Evolutionary conservation across 2,888 invertebrate genomes (phyloP).

Genomic region (Chironomus tentans): DNA sequence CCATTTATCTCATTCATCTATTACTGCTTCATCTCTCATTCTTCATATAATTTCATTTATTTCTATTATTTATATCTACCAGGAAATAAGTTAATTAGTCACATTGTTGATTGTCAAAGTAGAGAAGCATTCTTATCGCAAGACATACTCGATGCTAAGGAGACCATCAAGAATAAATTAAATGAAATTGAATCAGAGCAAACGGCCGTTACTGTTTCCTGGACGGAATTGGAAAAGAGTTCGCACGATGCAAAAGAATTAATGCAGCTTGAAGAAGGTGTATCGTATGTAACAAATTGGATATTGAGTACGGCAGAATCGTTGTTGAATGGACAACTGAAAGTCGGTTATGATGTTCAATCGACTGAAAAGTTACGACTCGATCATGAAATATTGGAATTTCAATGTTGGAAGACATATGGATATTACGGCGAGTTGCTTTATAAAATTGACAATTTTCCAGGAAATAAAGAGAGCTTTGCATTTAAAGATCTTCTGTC

Average conservation of each 20-base stretch:
- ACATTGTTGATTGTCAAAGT: conserved; percentile 25
- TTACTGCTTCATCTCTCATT: not conserved
- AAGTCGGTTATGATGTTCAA: conserved; percentile 61
- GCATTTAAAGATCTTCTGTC: conserved; percentile 56
- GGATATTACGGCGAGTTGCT: conserved; percentile 68
- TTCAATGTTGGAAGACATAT: conserved; percentile 70
- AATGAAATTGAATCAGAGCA: conserved; percentile 51
- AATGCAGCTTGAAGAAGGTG: conserved; percentile 51
- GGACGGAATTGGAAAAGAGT: conserved; percentile 50
- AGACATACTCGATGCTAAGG: conserved; percentile 52
- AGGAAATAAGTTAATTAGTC: conserved; percentile 27
- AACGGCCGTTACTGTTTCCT: conserved; percentile 50
- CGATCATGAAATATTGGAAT: conserved; percentile 64
- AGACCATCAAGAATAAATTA: conserved; percentile 48
- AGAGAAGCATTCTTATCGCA: conserved; percentile 43
- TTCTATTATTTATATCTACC: not conserved
- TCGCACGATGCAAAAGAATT: conserved; percentile 53
- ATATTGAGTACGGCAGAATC: conserved; percentile 67
- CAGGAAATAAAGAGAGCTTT: conserved; percentile 40
- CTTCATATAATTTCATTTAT: not conserved
- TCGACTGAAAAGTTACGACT: conserved; percentile 63
- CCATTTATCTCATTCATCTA: too few species aligned
- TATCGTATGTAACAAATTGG: conserved; percentile 67
- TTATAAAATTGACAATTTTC: conserved; percentile 55
- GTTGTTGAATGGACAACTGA: conserved; percentile 58